These are phyloP conservation scores for Spisula subtruncata DNA, from an alignment of 2,888 invertebrate species.

Conservation along the genomic window DNA sequence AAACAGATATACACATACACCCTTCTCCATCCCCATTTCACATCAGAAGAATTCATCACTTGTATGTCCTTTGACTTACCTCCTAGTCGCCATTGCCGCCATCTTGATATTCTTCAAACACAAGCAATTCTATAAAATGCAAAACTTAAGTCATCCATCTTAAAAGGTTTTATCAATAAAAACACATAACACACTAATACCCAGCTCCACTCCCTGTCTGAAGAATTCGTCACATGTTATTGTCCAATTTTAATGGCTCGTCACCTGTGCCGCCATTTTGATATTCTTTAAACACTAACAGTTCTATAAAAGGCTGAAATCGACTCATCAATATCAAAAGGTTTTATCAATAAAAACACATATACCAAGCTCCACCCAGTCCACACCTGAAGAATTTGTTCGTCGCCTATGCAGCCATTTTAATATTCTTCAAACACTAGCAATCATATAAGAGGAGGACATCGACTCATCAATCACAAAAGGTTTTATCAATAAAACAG, in stretches of 20 bases:
- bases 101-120: background rate
- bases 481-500: too few species aligned
- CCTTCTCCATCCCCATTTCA: background rate
- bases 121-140: too few species aligned
- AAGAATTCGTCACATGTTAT: background rate
- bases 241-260: background rate
- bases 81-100: background rate
- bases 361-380: background rate
- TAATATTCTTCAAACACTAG: background rate
- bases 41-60: background rate
- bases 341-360: too few species aligned
- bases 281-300: background rate
- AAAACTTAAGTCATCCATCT: too few species aligned
- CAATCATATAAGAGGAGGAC: too few species aligned
- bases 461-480: too few species aligned
- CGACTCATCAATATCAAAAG: too few species aligned
- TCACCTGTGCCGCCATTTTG: background rate
- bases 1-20: too few species aligned
- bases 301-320: too few species aligned
- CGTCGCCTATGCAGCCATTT: background rate
- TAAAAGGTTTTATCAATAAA: too few species aligned
- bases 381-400: background rate
- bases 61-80: background rate
- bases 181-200: too few species aligned
- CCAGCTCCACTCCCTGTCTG: conserved; percentile 26